Evolutionary conservation across 2,113 vertebrate genomes (phyloP), one percentile per base, ranked within the genome.

Genomic region (Todiramphus saurophagus): DNA sequence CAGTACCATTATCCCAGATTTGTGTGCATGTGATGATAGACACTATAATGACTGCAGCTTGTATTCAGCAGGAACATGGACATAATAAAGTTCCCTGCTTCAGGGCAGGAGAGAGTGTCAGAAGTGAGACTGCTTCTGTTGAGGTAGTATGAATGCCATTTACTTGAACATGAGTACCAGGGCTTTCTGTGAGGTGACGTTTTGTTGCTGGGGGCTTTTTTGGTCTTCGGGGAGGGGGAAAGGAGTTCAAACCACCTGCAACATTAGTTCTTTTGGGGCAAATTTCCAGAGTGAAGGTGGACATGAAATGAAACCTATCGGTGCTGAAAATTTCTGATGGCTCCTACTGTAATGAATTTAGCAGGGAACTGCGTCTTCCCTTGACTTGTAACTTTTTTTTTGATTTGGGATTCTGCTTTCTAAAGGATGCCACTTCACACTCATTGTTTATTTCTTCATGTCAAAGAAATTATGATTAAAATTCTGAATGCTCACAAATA

Each of bases 301-400:
- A 89, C 92, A 92, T 92, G 96, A 95, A 97, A 96, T 96, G 96
- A 96, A 95, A 94, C 93, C 95, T 91, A 89, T 96, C 75, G 84
- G 90, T 91, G 88, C 92, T 97, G 96, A 70, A 90, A 25, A 89
- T 73, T 97, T 97, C 72, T 97, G 94, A 97, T 94, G 91, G 72
- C 91, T 96, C 28, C 91, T 90, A 91, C 93, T 97, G 95, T 93
- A 97, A 96, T 94, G 89, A 97, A 97, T 96, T 97, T 98, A 94
- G 82, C 87, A 94, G 93, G 89, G 87, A 96, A 63, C 92, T 82
- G 92, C 96, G 46, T 69, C 58, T 95, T 83, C 83, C 91, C 81
- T 96, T 78, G 50, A 72, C 55, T 94, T 70, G 51, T 88, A 64
- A 93, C 41, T 83, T 87, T 88, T 43, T 43, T 43, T 16, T 64